A percentile compares a stretch with the other conserved stretches of the same genome.
Conservation (phyloP, 2,113 vertebrate genomes). For the Colaptes auratus region DNA sequence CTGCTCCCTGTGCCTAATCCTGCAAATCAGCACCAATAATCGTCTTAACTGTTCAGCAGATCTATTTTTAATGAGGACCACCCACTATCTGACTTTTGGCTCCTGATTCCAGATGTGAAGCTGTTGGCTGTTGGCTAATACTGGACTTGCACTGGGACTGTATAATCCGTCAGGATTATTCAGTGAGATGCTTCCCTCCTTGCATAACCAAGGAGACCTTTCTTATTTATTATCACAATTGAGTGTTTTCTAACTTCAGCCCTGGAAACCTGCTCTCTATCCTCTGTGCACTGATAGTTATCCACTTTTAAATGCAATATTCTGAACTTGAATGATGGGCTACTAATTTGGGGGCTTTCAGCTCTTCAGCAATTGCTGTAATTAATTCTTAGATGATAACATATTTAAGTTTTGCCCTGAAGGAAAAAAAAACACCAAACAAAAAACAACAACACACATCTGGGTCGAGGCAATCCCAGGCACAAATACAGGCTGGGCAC, state of each 20-base stretch:
- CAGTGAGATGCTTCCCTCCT: conserved; percentile 30
- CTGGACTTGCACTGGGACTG: background rate
- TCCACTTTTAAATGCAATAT: background rate
- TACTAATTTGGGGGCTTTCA: background rate
- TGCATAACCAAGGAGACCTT: conserved; percentile 46
- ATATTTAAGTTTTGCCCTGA: background rate
- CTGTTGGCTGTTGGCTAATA: conserved; percentile 48
- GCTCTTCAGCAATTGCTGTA: background rate
- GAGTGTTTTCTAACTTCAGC: background rate
- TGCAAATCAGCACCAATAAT: conserved; percentile 55
- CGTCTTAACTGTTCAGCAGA: conserved; percentile 55
- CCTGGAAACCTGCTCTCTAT: background rate
- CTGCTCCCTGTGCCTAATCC: conserved; percentile 48
- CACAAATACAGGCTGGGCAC: too few species aligned
- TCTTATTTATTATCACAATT: background rate
- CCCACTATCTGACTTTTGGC: conserved; percentile 1
- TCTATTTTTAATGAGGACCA: conserved; percentile 61
- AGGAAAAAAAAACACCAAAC: background rate
- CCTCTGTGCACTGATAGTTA: background rate
- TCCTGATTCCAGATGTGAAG: conserved; percentile 14
- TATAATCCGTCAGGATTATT: conserved; percentile 41
- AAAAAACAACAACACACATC: background rate
- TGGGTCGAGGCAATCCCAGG: too few species aligned
- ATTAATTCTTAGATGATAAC: background rate
- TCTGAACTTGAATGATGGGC: background rate